A percentile compares a stretch with the other conserved stretches of the same genome.
phyloP scores from a whole-genome alignment of 1,140 invertebrate genomes.

The Cylas formicarius region DNA sequence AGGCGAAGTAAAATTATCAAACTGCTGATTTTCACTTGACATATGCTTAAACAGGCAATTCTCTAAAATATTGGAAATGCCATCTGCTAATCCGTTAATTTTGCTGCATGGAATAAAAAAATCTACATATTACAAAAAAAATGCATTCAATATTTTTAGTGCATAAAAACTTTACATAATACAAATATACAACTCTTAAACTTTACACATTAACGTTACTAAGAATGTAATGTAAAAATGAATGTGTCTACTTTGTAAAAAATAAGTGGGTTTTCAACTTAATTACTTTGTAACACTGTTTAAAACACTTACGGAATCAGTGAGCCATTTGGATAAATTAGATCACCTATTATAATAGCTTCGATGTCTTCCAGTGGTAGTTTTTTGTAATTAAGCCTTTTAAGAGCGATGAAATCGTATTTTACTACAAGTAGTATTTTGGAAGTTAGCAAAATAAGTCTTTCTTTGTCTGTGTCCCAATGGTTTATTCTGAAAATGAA shows the following conservation, averaged over 20 bases:
- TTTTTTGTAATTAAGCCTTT: slow-evolving; percentile 59
- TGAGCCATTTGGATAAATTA: slow-evolving; percentile 70
- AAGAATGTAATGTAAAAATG: slow-evolving; percentile 1
- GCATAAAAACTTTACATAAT: slow-evolving; percentile 1
- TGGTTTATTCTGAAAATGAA: slow-evolving; percentile 69
- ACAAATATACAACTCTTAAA: not conserved
- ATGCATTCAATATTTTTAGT: not conserved
- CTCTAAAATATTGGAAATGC: slow-evolving; percentile 59
- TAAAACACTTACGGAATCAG: slow-evolving; percentile 68
- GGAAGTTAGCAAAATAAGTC: slow-evolving; percentile 65
- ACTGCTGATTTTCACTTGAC: slow-evolving; percentile 30
- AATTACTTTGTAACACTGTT: not conserved
- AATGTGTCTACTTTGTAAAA: not conserved
- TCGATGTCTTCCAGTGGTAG: slow-evolving; percentile 60
- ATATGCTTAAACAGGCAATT: slow-evolving; percentile 58
- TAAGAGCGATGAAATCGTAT: slow-evolving; percentile 78
- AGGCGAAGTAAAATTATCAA: slow-evolving; percentile 22
- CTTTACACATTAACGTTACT: not conserved
- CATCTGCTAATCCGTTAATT: slow-evolving; percentile 62
- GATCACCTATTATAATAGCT: slow-evolving; percentile 63
- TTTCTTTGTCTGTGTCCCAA: slow-evolving; percentile 81
- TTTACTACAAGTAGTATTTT: slow-evolving; percentile 65
- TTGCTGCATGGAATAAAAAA: slow-evolving; percentile 23
- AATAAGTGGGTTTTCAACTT: not conserved
- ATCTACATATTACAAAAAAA: slow-evolving; percentile 7